Base-by-base conservation (phyloP, 1,140 invertebrate genomes). In the Portunus trituberculatus region DNA sequence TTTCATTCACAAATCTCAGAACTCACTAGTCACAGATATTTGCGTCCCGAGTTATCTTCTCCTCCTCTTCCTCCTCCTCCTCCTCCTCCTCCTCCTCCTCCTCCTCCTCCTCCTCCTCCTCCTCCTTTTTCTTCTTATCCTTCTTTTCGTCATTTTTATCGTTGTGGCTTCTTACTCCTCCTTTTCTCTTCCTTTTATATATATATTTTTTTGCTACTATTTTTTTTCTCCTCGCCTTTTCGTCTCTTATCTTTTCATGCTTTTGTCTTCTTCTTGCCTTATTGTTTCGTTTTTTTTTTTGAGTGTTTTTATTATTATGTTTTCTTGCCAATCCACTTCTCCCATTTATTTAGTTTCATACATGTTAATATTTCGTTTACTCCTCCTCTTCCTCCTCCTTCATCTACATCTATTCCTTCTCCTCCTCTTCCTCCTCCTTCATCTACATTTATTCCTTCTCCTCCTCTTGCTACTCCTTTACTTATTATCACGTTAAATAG, bases 81-180 rank as follows among this genome's bases (percentile, higher is more conserved):
- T 76, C 67, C 25, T 76, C 67, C 67, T 76, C 67, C 67, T 76
- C 67, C 67, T n/a, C 67, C 67, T 76, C 67, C 67, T 76, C 67
- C 67, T 76, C 67, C 20, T n/a, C 67, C n/a, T 76, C n/a, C 67
- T 20, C 67, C n/a, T 76, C 67, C 67, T 76, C n/a, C 20, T n/a
- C 67, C n/a, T 76, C 67, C 67, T 25, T 25, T 2, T 76, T 76
- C 67, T n/a, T 76, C n/a, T 76, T 7, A 8, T 76, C 8, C 67
- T 76, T 76, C n/a, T 76, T 59, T 12, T 59, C 12, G 52, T 59
- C 52, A 16, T 16, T 10, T 59, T 59, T 16, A 1, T 16, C 52
- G 10, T 59, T 59, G 52, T 59, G 12, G 52, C 12, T 1, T 59
- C 52, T 10, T 59, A 2, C 1, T 59, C 20, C 52, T 59, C 20